Evolutionary conservation across 1,140 invertebrate species (phyloP), one percentile per base, ranked within the genome.

Genomic region (Oppia nitens): DNA sequence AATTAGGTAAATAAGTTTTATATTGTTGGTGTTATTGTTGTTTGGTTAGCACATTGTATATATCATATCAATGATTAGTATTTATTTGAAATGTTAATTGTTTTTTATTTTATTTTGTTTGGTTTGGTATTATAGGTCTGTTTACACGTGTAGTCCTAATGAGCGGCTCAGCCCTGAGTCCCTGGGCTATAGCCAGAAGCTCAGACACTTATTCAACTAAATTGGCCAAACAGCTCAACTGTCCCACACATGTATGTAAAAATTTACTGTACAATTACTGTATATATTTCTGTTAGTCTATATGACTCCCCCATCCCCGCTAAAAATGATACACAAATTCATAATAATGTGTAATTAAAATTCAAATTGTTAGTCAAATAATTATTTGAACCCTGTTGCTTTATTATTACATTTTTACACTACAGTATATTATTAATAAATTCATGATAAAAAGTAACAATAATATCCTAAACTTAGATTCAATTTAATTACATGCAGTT

Each of bases 141-240:
- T 70, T 72, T 55, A 55, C 67, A 27, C 63, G 68, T 40, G 70
- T 66, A 11, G 69, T 72, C 20, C 60, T 71, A 47, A 65, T 68
- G 61, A 69, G 68, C 50, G 71, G 71, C 6, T 71, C 72, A 0
- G 72, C 71, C 2, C 60, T 72, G 21, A 69, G 68, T 57, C 68
- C 69, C 2, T 73, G 71, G 71, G 70, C 72, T 0, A 61, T 71
- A 25, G 70, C 69, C 25, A 63, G 68, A 47, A 67, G 72, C 50
- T 67, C 73, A 25, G 59, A 83, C 58, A 81, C 83, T 67, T 90
- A 90, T 67, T 87, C 90, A 0, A 79, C 81, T 50, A 81, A 62
- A 53, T 47, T 64, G 11, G 64, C 64, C 11, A 47, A 57, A n/a
- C 25, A 61, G 23, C 25, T 64, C 1, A 61, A 61, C 47, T 65